A percentile compares a stretch with the other conserved stretches of the same genome.
Evolutionary conservation across 2,797 vertebrate species (phyloP).

Genomic region (Micromesistius poutassou): DNA sequence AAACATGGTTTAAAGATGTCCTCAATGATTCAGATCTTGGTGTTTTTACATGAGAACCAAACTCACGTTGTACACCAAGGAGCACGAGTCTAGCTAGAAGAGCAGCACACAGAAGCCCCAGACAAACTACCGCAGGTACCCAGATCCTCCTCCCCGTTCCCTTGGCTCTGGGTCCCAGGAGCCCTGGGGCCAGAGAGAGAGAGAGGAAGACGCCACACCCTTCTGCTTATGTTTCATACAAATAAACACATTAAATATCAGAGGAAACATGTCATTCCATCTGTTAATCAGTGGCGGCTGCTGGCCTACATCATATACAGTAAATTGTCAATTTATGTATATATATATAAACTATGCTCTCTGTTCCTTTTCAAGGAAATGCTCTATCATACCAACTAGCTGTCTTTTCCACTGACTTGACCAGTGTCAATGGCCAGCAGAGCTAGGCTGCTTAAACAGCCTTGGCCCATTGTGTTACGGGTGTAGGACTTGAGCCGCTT

Average conservation of each 20-base stretch:
- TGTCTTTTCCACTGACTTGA: too few species aligned
- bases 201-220: neutral
- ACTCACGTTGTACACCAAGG: neutral
- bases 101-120: neutral
- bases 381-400: too few species aligned
- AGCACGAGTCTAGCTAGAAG: neutral
- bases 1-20: neutral
- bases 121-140: neutral
- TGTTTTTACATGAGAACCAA: neutral
- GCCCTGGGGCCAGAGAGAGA: neutral
- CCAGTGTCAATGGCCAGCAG: too few species aligned
- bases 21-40: neutral
- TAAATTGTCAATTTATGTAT: too few species aligned
- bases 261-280: neutral
- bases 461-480: too few species aligned
- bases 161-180: neutral
- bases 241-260: neutral
- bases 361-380: too few species aligned
- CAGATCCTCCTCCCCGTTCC: neutral
- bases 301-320: too few species aligned
- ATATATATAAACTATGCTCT: too few species aligned
- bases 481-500: too few species aligned
- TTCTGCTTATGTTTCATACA: neutral
- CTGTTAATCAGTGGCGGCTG: too few species aligned
- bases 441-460: too few species aligned